Base-by-base conservation (phyloP, 2,113 vertebrate genomes). In the Poeciliopsis prolifica region DNA sequence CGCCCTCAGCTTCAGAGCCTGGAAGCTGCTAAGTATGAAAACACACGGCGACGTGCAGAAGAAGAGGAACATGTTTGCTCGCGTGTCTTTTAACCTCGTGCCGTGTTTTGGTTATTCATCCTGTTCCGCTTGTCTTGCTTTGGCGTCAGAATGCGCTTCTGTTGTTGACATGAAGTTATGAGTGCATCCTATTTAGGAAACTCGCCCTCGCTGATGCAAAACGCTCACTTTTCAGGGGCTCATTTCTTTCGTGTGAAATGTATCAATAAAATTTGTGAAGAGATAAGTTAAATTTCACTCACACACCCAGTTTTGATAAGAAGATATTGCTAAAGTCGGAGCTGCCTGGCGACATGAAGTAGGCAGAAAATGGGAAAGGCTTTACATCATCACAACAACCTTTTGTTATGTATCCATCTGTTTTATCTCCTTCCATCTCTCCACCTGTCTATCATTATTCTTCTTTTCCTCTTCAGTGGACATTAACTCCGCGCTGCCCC, bases 401-500 rank as follows among this genome's bases (percentile, higher is more conserved):
- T 58, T 15, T 58, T 8, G n/a, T 58, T 10, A 5, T 48, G 15
- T 17, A 48, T 48, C 44, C 40, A 42, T 42, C 10, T 2, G 10
- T 37, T 37, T 37, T 37, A 12, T 37, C 9, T 35, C 35, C 35
- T 2, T 37, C 35, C 44, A 48, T 7, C 44, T 17, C 4, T 19
- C 17, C 44, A 48, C 17, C 44, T 15, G 5, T 48, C 44, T 48
- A 48, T 58, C 22, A 1, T 58, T 65, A 10, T 4, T 48, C 30
- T 77, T 19, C 65, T 33, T 8, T 87, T 12, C 1, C 68, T 80
- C 3, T 26, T 0, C 80, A 99, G 98, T 97, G 94, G 98, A 98
- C 67, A 97, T 98, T 91, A 96, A 95, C 91, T 90, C 96, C 1
- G 95, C 96, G 11, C 92, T 99, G 93, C 98, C 97, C 69, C 85